Evolutionary conservation across 2,113 vertebrate species (phyloP).

Genomic region (Xerus inauris): DNA sequence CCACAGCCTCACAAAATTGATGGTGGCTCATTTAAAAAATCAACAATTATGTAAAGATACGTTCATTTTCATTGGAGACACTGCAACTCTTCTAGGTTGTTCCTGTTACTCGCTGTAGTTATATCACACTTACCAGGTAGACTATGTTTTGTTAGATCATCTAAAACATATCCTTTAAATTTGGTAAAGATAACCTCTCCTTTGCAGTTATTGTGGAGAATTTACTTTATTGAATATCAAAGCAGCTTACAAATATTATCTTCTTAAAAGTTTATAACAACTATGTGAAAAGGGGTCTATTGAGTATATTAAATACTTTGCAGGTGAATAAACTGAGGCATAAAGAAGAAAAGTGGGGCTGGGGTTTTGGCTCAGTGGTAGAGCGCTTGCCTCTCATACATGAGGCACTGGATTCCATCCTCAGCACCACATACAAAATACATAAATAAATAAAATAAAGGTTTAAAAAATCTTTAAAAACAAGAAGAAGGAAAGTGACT

Average conservation of each 20-base stretch:
- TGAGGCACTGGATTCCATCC: too few relatives aligned
- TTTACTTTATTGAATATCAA: slow-evolving; percentile 29
- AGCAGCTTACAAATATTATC: not conserved
- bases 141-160: not conserved
- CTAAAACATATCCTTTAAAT: slow-evolving; percentile 37
- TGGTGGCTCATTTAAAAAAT: not conserved
- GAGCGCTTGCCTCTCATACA: too few relatives aligned
- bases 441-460: too few relatives aligned
- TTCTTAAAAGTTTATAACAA: not conserved
- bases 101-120: not conserved
- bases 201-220: slow-evolving; percentile 5
- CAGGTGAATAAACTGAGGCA: not conserved
- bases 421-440: too few relatives aligned
- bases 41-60: not conserved
- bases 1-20: not conserved
- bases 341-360: not conserved
- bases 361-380: too few relatives aligned
- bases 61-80: slow-evolving; percentile 17
- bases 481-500: not conserved
- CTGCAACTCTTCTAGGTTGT: not conserved
- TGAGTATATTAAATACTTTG: slow-evolving; percentile 18
- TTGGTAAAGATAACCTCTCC: not conserved
- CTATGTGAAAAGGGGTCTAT: not conserved
- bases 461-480: too few relatives aligned
- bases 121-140: not conserved